Conservation (phyloP, 2,113 vertebrate genomes). For the Elachura formosa region DNA sequence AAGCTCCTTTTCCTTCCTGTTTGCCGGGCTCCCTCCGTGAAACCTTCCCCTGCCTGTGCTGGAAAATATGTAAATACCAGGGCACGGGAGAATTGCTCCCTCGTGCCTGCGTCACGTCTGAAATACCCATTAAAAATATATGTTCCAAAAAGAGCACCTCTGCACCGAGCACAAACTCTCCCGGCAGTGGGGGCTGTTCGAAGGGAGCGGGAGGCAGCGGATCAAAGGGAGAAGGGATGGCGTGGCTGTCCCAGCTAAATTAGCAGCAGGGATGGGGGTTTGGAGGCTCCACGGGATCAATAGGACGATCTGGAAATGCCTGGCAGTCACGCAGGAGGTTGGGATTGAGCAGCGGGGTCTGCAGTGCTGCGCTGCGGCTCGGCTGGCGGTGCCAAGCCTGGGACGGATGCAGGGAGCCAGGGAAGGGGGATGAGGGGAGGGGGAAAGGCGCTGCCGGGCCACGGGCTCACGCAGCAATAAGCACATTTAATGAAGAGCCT, state of each 20-base stretch:
- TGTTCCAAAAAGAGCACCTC: slow-evolving; percentile 59
- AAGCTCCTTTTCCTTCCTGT: slow-evolving; percentile 40
- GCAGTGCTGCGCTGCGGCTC: background rate
- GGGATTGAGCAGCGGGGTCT: background rate
- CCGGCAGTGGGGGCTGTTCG: slow-evolving; percentile 24
- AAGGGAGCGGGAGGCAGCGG: background rate
- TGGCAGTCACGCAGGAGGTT: background rate
- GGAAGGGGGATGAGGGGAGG: background rate
- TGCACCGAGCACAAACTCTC: slow-evolving; percentile 24
- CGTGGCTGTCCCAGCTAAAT: slow-evolving; percentile 25
- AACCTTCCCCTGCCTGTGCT: slow-evolving; percentile 38
- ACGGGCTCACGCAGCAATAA: fast-evolving
- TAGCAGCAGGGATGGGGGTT: background rate
- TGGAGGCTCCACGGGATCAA: slow-evolving; percentile 45
- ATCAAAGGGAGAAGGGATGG: slow-evolving; percentile 43
- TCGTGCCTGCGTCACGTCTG: slow-evolving; percentile 19
- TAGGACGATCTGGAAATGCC: slow-evolving; percentile 12
- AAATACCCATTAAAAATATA: slow-evolving; percentile 63
- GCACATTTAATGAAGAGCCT: background rate
- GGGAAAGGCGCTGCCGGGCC: background rate
- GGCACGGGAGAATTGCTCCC: slow-evolving; percentile 55
- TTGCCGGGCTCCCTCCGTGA: background rate
- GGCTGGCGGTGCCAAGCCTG: background rate
- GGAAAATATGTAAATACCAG: slow-evolving; percentile 59
- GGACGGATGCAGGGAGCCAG: background rate